Base-by-base conservation (phyloP, 2,797 vertebrate genomes). In the Lacerta viridis region DNA sequence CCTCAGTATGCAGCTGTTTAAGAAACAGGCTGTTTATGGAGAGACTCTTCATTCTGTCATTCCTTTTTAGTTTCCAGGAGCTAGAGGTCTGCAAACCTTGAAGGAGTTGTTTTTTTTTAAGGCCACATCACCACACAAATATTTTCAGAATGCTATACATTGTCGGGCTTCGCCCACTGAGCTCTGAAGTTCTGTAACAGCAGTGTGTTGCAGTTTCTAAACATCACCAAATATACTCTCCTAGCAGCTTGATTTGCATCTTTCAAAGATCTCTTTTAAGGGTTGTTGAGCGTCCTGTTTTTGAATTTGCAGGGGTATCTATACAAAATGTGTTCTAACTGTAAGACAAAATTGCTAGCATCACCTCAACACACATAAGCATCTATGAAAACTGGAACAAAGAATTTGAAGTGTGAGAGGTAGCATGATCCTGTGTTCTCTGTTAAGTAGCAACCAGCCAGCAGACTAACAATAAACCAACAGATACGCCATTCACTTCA, bases 11-110 rank as follows among this genome's bases (percentile, higher is more conserved):
- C 39, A 50, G 36, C 66, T 74, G 50, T 7, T 43, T 69, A 74
- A 74, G 23, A 80, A 64, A 36, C 36, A 71, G 43, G 23, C 15
- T 5, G 27, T 78, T 17, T 39, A 71, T 9, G 29, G 64, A 79
- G 29, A 20, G 39, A 39, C 41, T n/a, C 29, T 17, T 29, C 27
- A 55, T 88, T 66, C 36, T 23, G 0, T 11, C 18, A 17, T 10
- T 59, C n/a, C 77, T 89, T 68, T 89, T 39, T 17, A 36, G 59
- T 33, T 75, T 83, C 46, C 36, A 78, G 20, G 18, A 69, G 6
- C 61, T 41, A 78, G 39, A 25, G 18, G 64, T 79, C 78, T 80
- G 9, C 36, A 87, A 68, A 74, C 55, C 27, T n/a, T 64, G 78
- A 80, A 23, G 18, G 43, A n/a, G 25, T 59, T 50, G 8, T 46